Conservation (phyloP, 2,113 vertebrate genomes). For the Saimiri boliviensis region DNA sequence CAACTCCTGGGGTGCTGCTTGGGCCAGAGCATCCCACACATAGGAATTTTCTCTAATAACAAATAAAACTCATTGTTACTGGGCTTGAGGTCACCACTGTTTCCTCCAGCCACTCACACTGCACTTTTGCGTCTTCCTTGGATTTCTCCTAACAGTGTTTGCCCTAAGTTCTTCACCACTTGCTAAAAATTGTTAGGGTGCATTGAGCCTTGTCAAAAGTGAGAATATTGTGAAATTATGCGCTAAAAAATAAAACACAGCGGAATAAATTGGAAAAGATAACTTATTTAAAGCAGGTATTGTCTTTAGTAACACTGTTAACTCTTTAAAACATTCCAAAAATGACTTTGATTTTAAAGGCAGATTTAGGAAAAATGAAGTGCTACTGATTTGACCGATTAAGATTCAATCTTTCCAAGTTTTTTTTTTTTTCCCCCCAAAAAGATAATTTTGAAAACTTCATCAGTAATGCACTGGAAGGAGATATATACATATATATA, state of each 20-base stretch:
- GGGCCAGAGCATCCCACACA: background rate
- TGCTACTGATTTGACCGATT: slow-evolving; percentile 7
- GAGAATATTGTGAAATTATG: background rate
- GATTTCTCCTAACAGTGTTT: background rate
- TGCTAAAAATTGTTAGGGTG: slow-evolving; percentile 52
- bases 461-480: background rate
- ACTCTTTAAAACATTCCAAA: slow-evolving; percentile 49
- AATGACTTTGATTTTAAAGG: slow-evolving; percentile 21
- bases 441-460: background rate
- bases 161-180: background rate
- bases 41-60: background rate
- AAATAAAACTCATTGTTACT: background rate
- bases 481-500: background rate
- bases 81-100: background rate
- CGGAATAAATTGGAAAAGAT: slow-evolving; percentile 40
- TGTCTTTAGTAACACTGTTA: slow-evolving; percentile 34
- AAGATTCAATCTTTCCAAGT: slow-evolving; percentile 4
- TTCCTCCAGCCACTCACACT: background rate
- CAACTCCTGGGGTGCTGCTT: background rate
- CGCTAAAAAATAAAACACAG: slow-evolving; percentile 41
- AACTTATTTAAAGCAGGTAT: slow-evolving; percentile 83
- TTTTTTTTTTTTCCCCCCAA: background rate
- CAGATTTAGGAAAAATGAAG: slow-evolving; percentile 14
- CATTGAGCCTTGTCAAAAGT: slow-evolving; percentile 82
- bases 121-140: background rate